Percentiles rank a stretch among this genome's conserved stretches.
phyloP scores from a whole-genome alignment of 2,888 invertebrate genomes.

The Elgonia sp. region DNA sequence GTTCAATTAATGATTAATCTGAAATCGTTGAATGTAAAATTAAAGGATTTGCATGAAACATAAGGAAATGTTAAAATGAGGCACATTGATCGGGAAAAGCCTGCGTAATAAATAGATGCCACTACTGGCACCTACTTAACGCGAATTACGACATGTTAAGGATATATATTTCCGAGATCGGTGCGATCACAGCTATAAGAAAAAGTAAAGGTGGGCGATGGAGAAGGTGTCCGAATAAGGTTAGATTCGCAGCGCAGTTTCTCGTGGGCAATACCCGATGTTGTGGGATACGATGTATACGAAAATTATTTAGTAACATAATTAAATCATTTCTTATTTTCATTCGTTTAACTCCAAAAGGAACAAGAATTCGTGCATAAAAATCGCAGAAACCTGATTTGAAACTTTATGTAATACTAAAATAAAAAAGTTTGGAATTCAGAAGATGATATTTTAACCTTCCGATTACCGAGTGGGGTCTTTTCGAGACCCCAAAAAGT shows the following conservation, averaged over 20 bases:
- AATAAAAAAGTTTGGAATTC: no score
- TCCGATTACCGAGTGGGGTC: no score
- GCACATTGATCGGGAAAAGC: conserved; percentile 28
- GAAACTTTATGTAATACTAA: no score
- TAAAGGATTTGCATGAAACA: conserved; percentile 9
- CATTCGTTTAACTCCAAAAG: no score
- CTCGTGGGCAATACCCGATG: conserved; percentile 80
- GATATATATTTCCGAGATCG: conserved; percentile 68
- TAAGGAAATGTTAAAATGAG: neutral
- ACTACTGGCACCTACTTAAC: conserved; percentile 68
- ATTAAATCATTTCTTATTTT: no score
- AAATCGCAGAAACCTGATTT: no score
- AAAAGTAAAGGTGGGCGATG: conserved; percentile 80
- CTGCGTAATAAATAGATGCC: conserved; percentile 50
- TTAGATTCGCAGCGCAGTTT: conserved; percentile 83
- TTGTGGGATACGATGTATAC: conserved; percentile 44
- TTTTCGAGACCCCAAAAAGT: no score
- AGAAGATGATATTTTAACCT: no score
- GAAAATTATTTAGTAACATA: no score
- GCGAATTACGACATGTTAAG: conserved; percentile 69
- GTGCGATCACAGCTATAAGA: conserved; percentile 51
- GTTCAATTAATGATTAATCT: neutral
- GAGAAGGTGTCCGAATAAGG: conserved; percentile 86
- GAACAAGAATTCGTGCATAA: no score
- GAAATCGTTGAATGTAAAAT: conserved; percentile 5